Evolutionary conservation across 2,888 invertebrate species (phyloP), one percentile per base, ranked within the genome.

Genomic region (Eupithecia dodoneata): DNA sequence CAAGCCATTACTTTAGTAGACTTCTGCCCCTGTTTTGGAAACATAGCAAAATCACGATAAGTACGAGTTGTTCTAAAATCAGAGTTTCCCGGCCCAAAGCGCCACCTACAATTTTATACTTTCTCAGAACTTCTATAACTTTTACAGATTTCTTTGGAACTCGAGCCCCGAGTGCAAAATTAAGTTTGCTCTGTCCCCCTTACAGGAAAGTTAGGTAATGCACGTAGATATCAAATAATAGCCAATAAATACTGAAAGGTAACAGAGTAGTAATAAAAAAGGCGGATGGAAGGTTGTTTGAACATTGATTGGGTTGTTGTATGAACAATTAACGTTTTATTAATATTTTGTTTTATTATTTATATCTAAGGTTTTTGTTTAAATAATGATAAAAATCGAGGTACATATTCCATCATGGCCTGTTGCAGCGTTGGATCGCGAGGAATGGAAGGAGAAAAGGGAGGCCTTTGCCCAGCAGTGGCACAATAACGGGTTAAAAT

Each of bases 191-290:
- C 74, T 67, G 71, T 75, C 79, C 80, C 52, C 76, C 77, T 76
- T 44, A 44, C 75, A 75, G 71, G 75, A 79, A 81, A 81, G 71
- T 80, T 81, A 44, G 76, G 78, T 79, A 78, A 80, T 78, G 66
- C 77, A 72, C 65, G 73, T 73, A 79, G 80, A 81, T 81, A 81
- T 80, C 81, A 76, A 77, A 74, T 77, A 75, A 75, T 77, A 75
- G 69, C 0, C 72, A 75, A 77, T 77, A 77, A 77, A 75, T 74
- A 77, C 69, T 70, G 74, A 72, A 69, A 72, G 42, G 18, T 12
- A 18, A 59, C 4, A 52, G 74, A 75, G 47, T 59, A 30, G 59
- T 44, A 70, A 63, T 10, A 6, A 63, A 2, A 42, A 41, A 42
- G 13, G 15, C 30, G 45, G 55, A 55, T 30, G 30, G 10, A 18